phyloP scores from a whole-genome alignment of 37 sponge, comb jelly and placozoan genomes.

The Halisarca cf. caerulea region DNA sequence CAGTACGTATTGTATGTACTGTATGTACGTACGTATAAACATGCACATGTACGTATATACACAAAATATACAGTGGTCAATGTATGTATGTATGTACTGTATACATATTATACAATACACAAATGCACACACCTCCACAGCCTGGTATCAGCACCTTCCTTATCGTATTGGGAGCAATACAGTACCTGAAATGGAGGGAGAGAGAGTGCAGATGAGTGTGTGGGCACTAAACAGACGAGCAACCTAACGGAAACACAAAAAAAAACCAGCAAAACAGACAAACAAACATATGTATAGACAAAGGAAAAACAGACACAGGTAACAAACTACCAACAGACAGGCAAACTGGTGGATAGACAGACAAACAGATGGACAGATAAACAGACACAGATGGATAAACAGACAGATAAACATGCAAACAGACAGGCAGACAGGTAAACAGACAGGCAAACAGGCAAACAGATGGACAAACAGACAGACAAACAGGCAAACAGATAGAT shows the following conservation, averaged over 20 bases:
- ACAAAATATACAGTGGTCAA: no score
- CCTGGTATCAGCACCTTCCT: slow-evolving; percentile 21
- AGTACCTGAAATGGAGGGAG: slow-evolving; percentile 17
- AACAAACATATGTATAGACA: neutral
- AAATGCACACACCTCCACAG: slow-evolving; percentile 34
- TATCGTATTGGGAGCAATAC: slow-evolving; percentile 1
- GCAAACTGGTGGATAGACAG: neutral
- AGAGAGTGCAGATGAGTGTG: no score
- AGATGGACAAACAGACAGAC: neutral
- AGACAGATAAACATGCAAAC: neutral
- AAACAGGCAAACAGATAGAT: neutral
- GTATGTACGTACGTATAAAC: neutral
- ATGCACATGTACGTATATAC: no score
- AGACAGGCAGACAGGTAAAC: neutral
- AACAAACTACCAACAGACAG: neutral
- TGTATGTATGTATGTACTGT: neutral
- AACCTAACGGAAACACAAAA: neutral
- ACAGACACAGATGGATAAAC: neutral
- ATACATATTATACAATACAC: neutral
- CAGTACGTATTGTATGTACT: neutral
- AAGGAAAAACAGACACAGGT: neutral
- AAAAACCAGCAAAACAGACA: neutral
- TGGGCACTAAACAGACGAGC: no score
- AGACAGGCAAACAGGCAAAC: neutral
- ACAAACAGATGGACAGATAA: neutral